Evolutionary conservation across 2,797 vertebrate species (phyloP), one percentile per base, ranked within the genome.

Genomic region (Rhinichthys osculus): DNA sequence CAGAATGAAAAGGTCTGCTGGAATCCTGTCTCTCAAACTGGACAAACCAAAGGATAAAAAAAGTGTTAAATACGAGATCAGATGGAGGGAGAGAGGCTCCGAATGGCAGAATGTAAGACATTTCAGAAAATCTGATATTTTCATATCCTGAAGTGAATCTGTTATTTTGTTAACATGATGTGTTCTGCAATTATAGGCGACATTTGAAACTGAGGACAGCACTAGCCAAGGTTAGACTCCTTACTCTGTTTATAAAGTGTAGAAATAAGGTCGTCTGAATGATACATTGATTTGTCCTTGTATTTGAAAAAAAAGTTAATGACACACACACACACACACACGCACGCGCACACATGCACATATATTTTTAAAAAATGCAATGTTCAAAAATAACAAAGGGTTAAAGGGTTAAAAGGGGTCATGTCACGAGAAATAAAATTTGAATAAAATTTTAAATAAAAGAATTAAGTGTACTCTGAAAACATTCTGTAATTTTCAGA

Each of bases 21-120:
- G 62, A 47, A 64, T 38, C 17, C 77, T 90, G 40, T 74, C 8
- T 33, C 78, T 90, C 47, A 83, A 57, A 14, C 85, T 87, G 85
- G 23, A 27, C 21, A 78, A 84, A 78, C 70, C 73, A 2, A 21
- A 35, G 5, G 87, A 87, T 74, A 69, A 85, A 1, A 85, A 84
- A 83, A 30, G 83, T 59, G 80, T 71, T 78, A n/a, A 50, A 67
- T 74, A 90, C 7, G 80, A 87, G 83, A 87, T 88, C 76, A 85
- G 85, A 87, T 90, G 89, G 89, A 85, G 57, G 57, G 57, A 81
- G 67, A 33, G n/a, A 52, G 57, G 40, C 71, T 59, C 30, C n/a
- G 8, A 69, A 38, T 90, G 89, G 89, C 47, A 87, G 21, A 87
- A 52, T 81, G 89, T 90, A 85, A 81, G 83, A 7, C 11, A 17